phyloP scores from a whole-genome alignment of 2,797 vertebrate species.

The Sitta carolinensis region DNA sequence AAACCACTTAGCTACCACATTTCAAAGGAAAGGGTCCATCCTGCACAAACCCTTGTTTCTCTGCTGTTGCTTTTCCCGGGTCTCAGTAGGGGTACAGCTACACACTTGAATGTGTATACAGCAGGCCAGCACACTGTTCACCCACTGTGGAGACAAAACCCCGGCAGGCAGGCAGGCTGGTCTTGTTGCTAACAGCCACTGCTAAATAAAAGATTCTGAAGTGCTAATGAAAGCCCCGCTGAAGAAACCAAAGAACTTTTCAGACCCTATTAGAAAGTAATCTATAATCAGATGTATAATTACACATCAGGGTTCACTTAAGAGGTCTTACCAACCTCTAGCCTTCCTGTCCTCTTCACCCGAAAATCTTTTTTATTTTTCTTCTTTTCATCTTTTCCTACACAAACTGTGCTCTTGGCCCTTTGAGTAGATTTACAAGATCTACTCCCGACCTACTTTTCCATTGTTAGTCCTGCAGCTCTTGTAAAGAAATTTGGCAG shows the following conservation, averaged over 20 bases:
- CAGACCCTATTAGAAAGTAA: background rate
- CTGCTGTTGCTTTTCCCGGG: background rate
- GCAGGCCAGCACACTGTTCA: background rate
- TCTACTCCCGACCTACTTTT: constrained; percentile 53
- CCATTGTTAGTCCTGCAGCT: constrained; percentile 19
- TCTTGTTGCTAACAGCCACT: background rate
- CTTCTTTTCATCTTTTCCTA: background rate
- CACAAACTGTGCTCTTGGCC: background rate
- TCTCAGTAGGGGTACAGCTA: constrained; percentile 17
- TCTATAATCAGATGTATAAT: background rate
- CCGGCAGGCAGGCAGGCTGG: background rate
- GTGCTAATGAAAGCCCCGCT: background rate
- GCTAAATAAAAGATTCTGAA: background rate
- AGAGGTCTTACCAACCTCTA: background rate
- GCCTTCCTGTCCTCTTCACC: background rate
- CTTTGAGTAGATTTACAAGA: constrained; percentile 16
- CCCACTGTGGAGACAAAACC: background rate
- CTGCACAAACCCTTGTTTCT: background rate
- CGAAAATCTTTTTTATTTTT: background rate
- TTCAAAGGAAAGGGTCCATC: background rate
- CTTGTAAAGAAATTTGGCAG: constrained; percentile 52
- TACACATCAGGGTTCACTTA: background rate
- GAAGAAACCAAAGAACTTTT: constrained; percentile 8
- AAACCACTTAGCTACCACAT: constrained; percentile 22
- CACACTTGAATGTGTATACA: background rate